These are phyloP conservation scores for Mionectes olivaceus DNA, from an alignment of 2,797 vertebrate genomes.

Conservation along the genomic window DNA sequence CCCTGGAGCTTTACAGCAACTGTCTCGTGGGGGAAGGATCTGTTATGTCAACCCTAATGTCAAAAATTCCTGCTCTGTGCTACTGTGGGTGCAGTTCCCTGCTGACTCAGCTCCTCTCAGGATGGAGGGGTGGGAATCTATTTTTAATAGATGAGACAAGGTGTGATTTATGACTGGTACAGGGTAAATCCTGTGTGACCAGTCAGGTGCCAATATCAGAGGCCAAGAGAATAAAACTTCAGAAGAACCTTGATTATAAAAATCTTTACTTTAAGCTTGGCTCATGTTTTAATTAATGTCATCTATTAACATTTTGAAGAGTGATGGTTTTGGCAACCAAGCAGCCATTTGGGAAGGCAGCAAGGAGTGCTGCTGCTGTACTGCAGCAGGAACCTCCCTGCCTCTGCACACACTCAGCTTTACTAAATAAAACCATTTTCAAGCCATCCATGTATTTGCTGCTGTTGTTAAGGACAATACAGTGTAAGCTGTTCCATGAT, in stretches of 20 bases:
- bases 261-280: neutral
- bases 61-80: neutral
- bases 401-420: neutral
- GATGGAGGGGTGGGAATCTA: neutral
- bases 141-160: neutral
- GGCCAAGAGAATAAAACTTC: neutral
- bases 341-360: neutral
- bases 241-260: neutral
- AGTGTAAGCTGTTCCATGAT: neutral
- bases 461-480: neutral
- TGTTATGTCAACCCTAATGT: neutral
- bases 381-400: neutral
- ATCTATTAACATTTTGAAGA: conserved; percentile 30
- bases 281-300: neutral
- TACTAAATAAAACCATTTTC: neutral
- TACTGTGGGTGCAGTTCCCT: neutral
- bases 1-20: neutral
- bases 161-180: neutral
- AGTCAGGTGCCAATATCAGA: neutral
- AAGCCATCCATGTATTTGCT: neutral
- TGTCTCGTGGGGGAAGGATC: neutral
- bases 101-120: neutral
- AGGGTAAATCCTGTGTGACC: neutral
- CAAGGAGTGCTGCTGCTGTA: neutral
- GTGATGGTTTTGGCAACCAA: conserved; percentile 21